A percentile compares a stretch with the other conserved stretches of the same genome.
These are phyloP conservation scores for Eulimnadia texana DNA, from an alignment of 1,140 invertebrate species.

Conservation along the genomic window DNA sequence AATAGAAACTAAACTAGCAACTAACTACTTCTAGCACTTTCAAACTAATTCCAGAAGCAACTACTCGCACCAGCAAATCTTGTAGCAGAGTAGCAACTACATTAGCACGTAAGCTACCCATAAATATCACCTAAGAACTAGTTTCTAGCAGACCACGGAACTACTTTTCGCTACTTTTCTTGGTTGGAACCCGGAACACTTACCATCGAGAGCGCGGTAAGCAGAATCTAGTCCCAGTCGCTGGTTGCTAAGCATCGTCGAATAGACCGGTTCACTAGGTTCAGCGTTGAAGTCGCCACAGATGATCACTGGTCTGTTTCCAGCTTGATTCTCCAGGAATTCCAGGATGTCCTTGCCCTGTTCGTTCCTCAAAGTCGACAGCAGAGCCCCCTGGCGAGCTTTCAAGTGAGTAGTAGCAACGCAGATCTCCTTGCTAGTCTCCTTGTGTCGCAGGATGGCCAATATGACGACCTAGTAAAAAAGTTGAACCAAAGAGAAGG, in stretches of 20 bases:
- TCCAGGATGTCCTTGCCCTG: constrained; percentile 56
- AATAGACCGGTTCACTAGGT: constrained; percentile 53
- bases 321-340: constrained; percentile 37
- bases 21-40: no score
- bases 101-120: no score
- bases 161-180: no score
- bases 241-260: constrained; percentile 35
- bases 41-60: no score
- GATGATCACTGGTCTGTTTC: constrained; percentile 40
- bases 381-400: constrained; percentile 48
- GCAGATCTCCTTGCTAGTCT: constrained; percentile 42
- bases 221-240: constrained; percentile 18
- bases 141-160: no score
- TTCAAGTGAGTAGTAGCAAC: constrained; percentile 63
- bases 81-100: no score
- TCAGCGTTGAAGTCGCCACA: constrained; percentile 70
- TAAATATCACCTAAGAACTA: no score
- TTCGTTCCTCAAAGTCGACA: constrained; percentile 52
- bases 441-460: constrained; percentile 36
- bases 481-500: not conserved
- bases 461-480: constrained; percentile 44
- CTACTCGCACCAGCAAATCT: no score
- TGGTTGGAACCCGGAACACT: no score
- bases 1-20: no score
- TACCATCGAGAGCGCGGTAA: constrained; percentile 23